phyloP scores from a whole-genome alignment of 2,797 vertebrate species.

The Numenius phaeopus region DNA sequence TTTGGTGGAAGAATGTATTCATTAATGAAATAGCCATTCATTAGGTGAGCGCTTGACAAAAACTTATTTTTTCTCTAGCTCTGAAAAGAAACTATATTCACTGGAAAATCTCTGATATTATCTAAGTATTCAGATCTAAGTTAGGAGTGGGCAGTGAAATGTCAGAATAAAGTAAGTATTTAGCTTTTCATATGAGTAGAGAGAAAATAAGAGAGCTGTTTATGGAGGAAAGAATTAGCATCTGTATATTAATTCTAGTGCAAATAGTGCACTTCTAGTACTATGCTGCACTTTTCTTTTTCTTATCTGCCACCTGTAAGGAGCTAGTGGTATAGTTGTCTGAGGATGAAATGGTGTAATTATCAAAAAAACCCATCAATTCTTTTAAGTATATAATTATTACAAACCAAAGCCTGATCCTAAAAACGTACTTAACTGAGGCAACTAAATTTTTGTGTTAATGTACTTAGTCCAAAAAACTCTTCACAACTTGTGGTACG shows the following conservation, averaged over 20 bases:
- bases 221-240: neutral
- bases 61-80: slow-evolving; percentile 10
- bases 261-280: neutral
- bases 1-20: slow-evolving; percentile 19
- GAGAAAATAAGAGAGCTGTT: neutral
- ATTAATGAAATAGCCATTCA: slow-evolving; percentile 44
- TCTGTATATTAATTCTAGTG: neutral
- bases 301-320: neutral
- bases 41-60: slow-evolving; percentile 51
- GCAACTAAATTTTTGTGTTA: neutral
- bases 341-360: neutral
- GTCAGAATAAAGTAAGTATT: slow-evolving; percentile 15
- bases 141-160: slow-evolving; percentile 17
- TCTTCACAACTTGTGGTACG: neutral
- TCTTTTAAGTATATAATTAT: neutral
- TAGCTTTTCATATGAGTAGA: neutral
- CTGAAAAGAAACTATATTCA: slow-evolving; percentile 41
- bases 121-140: slow-evolving; percentile 43
- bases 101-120: slow-evolving; percentile 28
- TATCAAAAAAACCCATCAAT: neutral
- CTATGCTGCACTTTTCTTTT: neutral
- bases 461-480: neutral
- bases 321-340: neutral
- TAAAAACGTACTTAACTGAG: neutral
- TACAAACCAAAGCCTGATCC: neutral